Conservation (phyloP, 1,140 invertebrate species). For the Xylocopa sonorina region DNA sequence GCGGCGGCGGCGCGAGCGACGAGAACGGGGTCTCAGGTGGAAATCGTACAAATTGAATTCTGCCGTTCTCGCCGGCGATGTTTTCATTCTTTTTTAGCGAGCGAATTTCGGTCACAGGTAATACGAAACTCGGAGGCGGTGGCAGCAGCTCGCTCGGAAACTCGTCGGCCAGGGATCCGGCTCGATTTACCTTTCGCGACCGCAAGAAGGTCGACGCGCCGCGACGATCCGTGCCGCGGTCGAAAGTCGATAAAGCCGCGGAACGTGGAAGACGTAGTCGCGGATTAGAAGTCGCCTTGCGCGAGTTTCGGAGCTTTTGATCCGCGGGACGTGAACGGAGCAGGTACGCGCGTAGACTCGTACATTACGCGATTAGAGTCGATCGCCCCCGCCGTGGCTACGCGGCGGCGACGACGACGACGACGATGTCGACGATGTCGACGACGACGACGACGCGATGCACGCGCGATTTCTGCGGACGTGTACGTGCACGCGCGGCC, state of each 20-base stretch:
- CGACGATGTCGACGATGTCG: too few species aligned
- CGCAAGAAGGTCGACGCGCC: conserved; percentile 52
- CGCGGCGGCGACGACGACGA: not conserved
- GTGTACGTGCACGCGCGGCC: conserved; percentile 26
- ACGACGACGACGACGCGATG: conserved; percentile 18
- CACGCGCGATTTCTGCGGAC: conserved; percentile 28
- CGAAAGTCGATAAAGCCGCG: conserved; percentile 34
- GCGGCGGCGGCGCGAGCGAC: too few species aligned
- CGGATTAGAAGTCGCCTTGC: conserved; percentile 40
- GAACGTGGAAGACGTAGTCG: conserved; percentile 17
- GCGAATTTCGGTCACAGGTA: conserved; percentile 54
- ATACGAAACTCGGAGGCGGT: conserved; percentile 36
- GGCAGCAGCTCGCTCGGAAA: conserved; percentile 21
- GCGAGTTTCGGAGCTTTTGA: conserved; percentile 29
- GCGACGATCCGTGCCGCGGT: conserved; percentile 39
- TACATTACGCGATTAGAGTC: not conserved
- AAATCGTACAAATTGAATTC: conserved; percentile 33
- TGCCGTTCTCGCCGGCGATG: conserved; percentile 18
- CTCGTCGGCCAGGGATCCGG: conserved; percentile 47
- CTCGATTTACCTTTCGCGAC: conserved; percentile 58
- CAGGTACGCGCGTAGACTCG: not conserved
- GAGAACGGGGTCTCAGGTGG: not conserved
- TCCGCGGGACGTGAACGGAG: not conserved
- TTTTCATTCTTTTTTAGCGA: conserved; percentile 26
- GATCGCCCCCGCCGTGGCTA: conserved; percentile 2